Conservation (phyloP, 2,113 vertebrate genomes). For the Sinocyclocheilus anophthalmus region DNA sequence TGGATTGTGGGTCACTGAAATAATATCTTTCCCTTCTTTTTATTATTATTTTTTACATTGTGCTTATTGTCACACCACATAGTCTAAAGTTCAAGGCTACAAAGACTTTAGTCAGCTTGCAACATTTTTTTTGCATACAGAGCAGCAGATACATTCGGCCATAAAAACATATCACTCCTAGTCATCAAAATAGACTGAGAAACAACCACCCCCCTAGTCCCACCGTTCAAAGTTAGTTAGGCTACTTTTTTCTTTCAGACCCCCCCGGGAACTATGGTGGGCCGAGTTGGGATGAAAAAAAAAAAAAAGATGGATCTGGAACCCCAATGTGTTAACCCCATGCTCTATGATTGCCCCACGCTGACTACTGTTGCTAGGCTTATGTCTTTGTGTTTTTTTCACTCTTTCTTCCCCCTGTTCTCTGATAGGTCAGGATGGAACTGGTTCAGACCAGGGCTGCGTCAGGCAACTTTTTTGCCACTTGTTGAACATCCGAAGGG, state of each 20-base stretch:
- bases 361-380: constrained; percentile 79
- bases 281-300: constrained; percentile 60
- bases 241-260: constrained; percentile 56
- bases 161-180: constrained; percentile 58
- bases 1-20: not conserved
- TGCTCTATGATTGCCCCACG: constrained; percentile 79
- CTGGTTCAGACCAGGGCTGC: constrained; percentile 69
- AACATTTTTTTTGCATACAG: constrained; percentile 15
- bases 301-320: too few relatives aligned
- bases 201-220: too few relatives aligned
- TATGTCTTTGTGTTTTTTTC: constrained; percentile 70
- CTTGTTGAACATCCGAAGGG: constrained; percentile 79
- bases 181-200: constrained; percentile 49
- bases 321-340: too few relatives aligned
- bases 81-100: constrained; percentile 52
- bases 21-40: constrained; percentile 22
- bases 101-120: constrained; percentile 28
- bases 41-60: constrained; percentile 32
- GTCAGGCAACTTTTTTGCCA: constrained; percentile 66
- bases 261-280: constrained; percentile 66
- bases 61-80: constrained; percentile 43
- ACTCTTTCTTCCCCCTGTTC: constrained; percentile 68
- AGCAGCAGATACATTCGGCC: constrained; percentile 48
- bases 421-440: constrained; percentile 78
- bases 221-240: too few relatives aligned